A percentile compares a stretch with the other conserved stretches of the same genome.
Conservation (phyloP, 1,140 invertebrate genomes). For the Pteromalus puparum region DNA sequence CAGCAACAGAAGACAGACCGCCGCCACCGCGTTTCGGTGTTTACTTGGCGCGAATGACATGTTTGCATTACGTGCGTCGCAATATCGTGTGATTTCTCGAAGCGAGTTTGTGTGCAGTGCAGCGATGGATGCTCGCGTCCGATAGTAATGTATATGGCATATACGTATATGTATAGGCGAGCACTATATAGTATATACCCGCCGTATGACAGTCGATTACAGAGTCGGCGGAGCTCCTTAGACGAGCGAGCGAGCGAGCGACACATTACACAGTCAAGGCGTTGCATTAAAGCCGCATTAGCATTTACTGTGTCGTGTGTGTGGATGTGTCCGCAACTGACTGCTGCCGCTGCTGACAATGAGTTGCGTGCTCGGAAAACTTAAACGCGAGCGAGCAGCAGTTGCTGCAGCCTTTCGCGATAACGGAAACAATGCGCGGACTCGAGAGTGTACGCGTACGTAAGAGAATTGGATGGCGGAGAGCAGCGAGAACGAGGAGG, state of each 20-base stretch:
- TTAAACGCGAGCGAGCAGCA: background rate
- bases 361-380: background rate
- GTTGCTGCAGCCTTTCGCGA: background rate
- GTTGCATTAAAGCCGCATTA: slow-evolving; percentile 17
- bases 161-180: too few species aligned
- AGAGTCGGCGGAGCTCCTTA: background rate
- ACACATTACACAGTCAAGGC: slow-evolving; percentile 9
- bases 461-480: background rate
- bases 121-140: background rate
- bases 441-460: background rate
- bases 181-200: too few species aligned
- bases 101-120: background rate
- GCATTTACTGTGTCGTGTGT: slow-evolving; percentile 6
- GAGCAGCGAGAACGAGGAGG: too few species aligned
- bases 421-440: slow-evolving; percentile 31
- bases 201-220: background rate
- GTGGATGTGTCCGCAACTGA: background rate
- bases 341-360: background rate
- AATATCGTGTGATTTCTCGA: slow-evolving; percentile 14
- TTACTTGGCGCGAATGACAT: slow-evolving; percentile 26
- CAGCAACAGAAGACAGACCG: background rate
- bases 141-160: too few species aligned
- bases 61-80: slow-evolving; percentile 24
- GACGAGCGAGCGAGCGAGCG: background rate
- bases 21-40: background rate